Evolutionary conservation across 2,888 invertebrate species (phyloP).

Genomic region (Oscheius sp.): DNA sequence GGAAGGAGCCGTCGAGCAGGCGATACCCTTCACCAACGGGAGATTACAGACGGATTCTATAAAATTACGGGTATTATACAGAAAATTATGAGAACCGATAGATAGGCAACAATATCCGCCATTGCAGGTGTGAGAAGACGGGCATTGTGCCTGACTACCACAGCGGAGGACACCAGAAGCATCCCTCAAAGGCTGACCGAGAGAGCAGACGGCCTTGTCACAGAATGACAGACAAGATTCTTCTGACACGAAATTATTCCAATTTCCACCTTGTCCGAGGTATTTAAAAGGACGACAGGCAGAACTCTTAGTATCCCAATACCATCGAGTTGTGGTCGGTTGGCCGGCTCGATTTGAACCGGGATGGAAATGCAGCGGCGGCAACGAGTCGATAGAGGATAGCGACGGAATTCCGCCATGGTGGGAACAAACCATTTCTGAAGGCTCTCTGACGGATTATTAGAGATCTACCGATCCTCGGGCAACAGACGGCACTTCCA

Average conservation of each 20-base stretch:
- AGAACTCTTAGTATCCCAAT: constrained; percentile 52
- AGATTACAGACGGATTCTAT: constrained; percentile 58
- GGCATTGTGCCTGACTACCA: constrained; percentile 56
- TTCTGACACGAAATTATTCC: constrained; percentile 65
- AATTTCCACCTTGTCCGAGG: constrained; percentile 68
- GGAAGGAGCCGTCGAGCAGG: constrained; percentile 25
- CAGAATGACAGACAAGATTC: constrained; percentile 62
- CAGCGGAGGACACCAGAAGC: constrained; percentile 48
- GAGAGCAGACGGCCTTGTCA: constrained; percentile 42
- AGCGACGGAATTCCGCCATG: background rate
- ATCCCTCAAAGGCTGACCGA: constrained; percentile 50
- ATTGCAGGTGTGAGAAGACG: constrained; percentile 58
- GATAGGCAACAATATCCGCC: constrained; percentile 65
- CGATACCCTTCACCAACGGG: constrained; percentile 45
- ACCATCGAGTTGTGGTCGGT: constrained; percentile 47
- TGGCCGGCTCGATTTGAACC: constrained; percentile 55
- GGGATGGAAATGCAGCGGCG: constrained; percentile 44
- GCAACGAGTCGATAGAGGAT: background rate
- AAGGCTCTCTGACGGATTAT: no score
- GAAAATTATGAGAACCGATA: constrained; percentile 36
- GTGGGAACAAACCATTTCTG: constrained; percentile 19
- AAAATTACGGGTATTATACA: constrained; percentile 9
- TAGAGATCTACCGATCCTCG: constrained; percentile 27
- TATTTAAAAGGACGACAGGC: constrained; percentile 64
- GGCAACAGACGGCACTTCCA: constrained; percentile 27